These are phyloP conservation scores for Zosterops japonicus DNA, from an alignment of 2,113 vertebrate genomes.

Conservation along the genomic window DNA sequence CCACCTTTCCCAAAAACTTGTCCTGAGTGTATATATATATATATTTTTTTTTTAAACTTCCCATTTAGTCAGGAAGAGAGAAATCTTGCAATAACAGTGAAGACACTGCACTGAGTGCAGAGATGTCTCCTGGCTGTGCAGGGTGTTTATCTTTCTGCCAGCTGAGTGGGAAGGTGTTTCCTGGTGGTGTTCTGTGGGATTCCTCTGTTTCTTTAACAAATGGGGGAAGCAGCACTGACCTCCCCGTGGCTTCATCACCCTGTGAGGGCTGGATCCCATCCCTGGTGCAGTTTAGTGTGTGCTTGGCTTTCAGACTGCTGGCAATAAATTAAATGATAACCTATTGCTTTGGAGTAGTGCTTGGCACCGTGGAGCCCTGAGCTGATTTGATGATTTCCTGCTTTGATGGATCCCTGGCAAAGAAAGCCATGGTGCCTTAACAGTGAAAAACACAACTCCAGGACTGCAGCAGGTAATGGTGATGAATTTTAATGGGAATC, in stretches of 20 bases:
- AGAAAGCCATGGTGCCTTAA: background rate
- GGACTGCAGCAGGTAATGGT: constrained; percentile 60
- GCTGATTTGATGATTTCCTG: constrained; percentile 37
- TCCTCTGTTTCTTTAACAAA: background rate
- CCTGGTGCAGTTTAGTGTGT: background rate
- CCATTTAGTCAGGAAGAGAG: background rate
- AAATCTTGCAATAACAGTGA: accelerated
- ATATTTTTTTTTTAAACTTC: background rate
- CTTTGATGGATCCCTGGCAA: constrained; percentile 58
- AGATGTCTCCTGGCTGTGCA: background rate
- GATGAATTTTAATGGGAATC: constrained; percentile 64
- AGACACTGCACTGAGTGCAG: accelerated
- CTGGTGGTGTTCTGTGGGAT: background rate
- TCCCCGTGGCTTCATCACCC: background rate
- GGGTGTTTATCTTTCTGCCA: background rate
- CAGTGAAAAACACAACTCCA: constrained; percentile 44
- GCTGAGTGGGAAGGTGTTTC: background rate
- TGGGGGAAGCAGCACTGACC: background rate
- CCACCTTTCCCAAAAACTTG: background rate
- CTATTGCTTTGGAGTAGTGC: background rate
- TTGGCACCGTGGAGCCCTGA: background rate
- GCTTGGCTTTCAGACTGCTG: background rate
- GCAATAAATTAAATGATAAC: constrained; percentile 25
- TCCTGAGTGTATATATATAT: no score
- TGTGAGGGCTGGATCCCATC: constrained; percentile 12